A percentile compares a stretch with the other conserved stretches of the same genome.
phyloP scores from a whole-genome alignment of 2,888 invertebrate genomes.

The Halictus quadricinctus region DNA sequence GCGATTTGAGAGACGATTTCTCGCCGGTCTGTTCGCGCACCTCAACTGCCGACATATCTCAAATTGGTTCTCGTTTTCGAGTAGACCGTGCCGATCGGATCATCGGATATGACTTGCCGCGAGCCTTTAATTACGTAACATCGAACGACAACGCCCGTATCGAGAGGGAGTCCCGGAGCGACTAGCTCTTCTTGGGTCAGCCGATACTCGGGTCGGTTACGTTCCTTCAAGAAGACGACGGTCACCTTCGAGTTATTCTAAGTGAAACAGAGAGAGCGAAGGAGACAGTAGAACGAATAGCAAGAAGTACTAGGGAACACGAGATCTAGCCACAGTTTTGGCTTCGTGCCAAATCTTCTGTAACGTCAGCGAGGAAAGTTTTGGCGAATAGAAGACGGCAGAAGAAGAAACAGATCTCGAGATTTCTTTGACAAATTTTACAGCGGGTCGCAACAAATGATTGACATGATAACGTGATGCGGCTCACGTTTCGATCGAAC shows the following conservation, averaged over 20 bases:
- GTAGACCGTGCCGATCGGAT: conserved; percentile 52
- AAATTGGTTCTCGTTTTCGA: conserved; percentile 70
- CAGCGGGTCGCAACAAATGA: no score
- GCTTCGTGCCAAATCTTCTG: conserved; percentile 71
- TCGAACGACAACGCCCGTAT: conserved; percentile 72
- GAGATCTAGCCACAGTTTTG: conserved; percentile 62
- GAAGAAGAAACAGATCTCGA: background rate
- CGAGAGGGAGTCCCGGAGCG: conserved; percentile 76
- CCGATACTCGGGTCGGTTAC: conserved; percentile 70
- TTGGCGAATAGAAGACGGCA: conserved; percentile 30
- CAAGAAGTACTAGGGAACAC: conserved; percentile 27
- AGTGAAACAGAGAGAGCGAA: conserved; percentile 67
- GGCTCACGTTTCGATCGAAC: background rate
- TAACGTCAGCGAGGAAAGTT: conserved; percentile 60
- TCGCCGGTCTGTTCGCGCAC: conserved; percentile 2
- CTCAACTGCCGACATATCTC: conserved; percentile 42
- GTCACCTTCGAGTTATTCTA: conserved; percentile 82
- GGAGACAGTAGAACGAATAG: conserved; percentile 39
- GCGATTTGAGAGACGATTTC: background rate
- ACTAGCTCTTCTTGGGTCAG: conserved; percentile 75
- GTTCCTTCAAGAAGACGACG: conserved; percentile 75
- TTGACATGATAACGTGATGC: background rate
- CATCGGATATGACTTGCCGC: conserved; percentile 79
- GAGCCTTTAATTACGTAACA: conserved; percentile 72
- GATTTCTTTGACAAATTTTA: background rate